A percentile compares a stretch with the other conserved stretches of the same genome.
These are phyloP conservation scores for Donacobius atricapilla DNA, from an alignment of 2,113 vertebrate species.

Conservation along the genomic window DNA sequence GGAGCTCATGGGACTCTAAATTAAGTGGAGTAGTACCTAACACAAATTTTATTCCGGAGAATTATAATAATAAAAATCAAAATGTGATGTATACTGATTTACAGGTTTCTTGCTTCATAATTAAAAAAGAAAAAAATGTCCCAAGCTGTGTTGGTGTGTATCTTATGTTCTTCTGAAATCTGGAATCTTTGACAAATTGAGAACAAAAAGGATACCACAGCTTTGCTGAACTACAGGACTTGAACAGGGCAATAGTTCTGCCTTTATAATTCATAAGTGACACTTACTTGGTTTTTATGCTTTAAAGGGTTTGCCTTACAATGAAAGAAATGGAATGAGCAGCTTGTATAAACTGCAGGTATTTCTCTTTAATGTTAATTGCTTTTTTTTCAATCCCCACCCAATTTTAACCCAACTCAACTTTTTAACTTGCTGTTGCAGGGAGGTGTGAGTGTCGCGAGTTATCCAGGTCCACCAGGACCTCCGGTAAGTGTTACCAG, in stretches of 20 bases:
- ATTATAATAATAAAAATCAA: not conserved
- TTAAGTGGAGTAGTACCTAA: not conserved
- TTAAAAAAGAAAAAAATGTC: not conserved
- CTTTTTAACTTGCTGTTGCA: conserved; percentile 49
- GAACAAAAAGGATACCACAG: not conserved
- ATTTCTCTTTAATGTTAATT: conserved; percentile 49
- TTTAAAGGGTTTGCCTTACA: conserved; percentile 80
- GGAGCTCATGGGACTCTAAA: not conserved
- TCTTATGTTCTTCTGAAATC: not conserved
- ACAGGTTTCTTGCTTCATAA: not conserved
- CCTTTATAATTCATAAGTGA: not conserved
- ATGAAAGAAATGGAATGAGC: conserved; percentile 94
- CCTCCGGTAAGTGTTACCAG: conserved; percentile 80
- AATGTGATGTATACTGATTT: not conserved
- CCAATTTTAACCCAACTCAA: not conserved
- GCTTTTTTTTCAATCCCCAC: not conserved
- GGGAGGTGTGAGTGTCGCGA: conserved; percentile 80
- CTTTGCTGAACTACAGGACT: not conserved
- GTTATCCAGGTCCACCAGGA: conserved; percentile 86
- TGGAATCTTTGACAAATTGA: not conserved
- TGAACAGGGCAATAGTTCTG: not conserved
- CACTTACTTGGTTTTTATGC: not conserved
- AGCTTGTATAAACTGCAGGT: conserved; percentile 98
- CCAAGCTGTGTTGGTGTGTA: not conserved
- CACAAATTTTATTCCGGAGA: not conserved